Evolutionary conservation across 2,113 vertebrate genomes (phyloP).

Genomic region (Bagarius yarrelli): DNA sequence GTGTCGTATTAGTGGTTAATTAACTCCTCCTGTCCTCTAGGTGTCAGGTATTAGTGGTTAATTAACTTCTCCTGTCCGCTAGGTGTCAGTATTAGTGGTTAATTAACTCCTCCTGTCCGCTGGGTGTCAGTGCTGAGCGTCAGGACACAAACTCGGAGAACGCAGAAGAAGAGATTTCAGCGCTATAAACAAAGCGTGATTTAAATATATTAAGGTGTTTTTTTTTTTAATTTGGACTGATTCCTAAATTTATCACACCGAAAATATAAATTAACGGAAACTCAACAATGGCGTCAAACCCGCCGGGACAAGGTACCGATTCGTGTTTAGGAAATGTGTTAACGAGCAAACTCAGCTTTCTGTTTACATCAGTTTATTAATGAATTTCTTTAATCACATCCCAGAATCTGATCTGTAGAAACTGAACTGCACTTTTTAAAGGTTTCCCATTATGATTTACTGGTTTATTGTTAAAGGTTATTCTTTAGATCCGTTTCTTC

Average conservation of each 20-base stretch:
- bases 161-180: not conserved
- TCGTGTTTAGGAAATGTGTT: no score
- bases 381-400: no score
- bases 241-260: not conserved
- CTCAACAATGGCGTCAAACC: constrained; percentile 42
- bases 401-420: no score
- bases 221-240: not conserved
- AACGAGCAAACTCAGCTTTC: not conserved
- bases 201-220: not conserved
- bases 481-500: no score
- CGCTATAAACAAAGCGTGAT: not conserved
- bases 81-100: no score
- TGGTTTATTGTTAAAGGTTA: no score
- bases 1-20: no score
- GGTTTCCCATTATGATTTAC: no score
- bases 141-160: not conserved
- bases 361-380: not conserved
- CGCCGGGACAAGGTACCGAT: constrained; percentile 44
- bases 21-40: no score
- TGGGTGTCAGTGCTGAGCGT: not conserved
- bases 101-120: not conserved
- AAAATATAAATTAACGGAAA: not conserved
- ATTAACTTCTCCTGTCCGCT: no score
- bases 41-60: no score
- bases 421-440: no score